Percentiles rank a stretch among this genome's conserved stretches.
These are phyloP conservation scores for Montipora sp. DNA, from an alignment of 64 coral and sea anemone species.

Conservation along the genomic window DNA sequence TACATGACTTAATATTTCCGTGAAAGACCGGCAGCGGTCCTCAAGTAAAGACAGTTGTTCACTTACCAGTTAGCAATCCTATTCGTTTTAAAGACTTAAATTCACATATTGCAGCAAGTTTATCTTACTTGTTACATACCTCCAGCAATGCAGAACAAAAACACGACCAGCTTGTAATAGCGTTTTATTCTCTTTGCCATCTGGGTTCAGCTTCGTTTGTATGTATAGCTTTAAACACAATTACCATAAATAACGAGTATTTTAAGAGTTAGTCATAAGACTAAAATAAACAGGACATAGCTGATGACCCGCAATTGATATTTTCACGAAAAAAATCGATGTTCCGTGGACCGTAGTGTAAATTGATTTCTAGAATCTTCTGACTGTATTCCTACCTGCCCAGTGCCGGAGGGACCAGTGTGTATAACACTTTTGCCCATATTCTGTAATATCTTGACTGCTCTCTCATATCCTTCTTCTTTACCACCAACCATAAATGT, in stretches of 20 bases:
- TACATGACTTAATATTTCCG: not conserved
- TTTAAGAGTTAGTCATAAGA: not conserved
- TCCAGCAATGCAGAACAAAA: not conserved
- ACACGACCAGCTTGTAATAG: conserved; percentile 1
- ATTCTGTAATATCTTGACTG: conserved; percentile 80
- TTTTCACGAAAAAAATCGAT: not conserved
- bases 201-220: not conserved
- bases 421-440: conserved; percentile 98
- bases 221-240: not conserved
- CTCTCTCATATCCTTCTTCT: conserved; percentile 80
- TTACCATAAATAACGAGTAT: not conserved
- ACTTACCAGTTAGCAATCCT: not conserved
- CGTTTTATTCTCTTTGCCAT: not conserved
- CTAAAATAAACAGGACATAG: not conserved
- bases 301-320: not conserved
- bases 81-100: not conserved
- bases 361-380: not conserved
- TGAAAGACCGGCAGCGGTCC: not conserved
- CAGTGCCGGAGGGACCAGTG: conserved; percentile 82
- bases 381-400: conserved; percentile 70
- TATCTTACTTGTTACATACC: not conserved
- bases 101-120: not conserved
- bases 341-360: not conserved
- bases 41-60: not conserved
- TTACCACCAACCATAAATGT: conserved; percentile 98